phyloP scores from a whole-genome alignment of 2,888 invertebrate species.

The Drosophila tanythrix region DNA sequence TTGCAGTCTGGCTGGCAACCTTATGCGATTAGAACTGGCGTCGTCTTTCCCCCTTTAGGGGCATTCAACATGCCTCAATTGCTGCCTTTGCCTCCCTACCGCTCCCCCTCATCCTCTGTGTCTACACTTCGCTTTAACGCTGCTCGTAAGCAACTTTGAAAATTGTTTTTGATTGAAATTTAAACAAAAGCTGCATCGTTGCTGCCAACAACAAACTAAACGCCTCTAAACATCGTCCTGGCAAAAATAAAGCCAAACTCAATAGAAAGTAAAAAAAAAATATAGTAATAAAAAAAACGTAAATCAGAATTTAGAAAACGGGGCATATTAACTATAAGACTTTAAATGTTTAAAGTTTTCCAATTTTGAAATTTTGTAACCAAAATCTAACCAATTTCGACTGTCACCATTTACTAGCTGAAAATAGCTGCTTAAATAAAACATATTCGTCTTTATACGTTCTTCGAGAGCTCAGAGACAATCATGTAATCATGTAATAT shows the following conservation, averaged over 20 bases:
- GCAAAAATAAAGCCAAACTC: slow-evolving; percentile 23
- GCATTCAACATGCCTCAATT: slow-evolving; percentile 40
- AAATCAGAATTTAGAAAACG: slow-evolving; percentile 1
- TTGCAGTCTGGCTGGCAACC: slow-evolving; percentile 58
- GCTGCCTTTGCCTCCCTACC: not conserved
- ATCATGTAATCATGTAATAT: not conserved
- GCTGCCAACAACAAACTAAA: slow-evolving; percentile 39
- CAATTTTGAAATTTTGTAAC: not conserved
- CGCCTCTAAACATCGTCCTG: slow-evolving; percentile 37
- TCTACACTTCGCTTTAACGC: not conserved
- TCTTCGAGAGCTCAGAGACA: not conserved
- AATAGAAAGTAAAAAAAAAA: slow-evolving; percentile 9
- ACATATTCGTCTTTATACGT: too few relatives aligned
- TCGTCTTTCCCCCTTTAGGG: slow-evolving; percentile 12
- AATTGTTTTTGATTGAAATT: slow-evolving; percentile 78
- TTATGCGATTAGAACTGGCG: slow-evolving; percentile 44
- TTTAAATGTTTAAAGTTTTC: too few relatives aligned
- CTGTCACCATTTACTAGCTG: not conserved
- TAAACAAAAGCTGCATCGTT: slow-evolving; percentile 63
- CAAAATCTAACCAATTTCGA: not conserved
- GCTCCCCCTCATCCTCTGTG: not conserved
- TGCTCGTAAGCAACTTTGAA: slow-evolving; percentile 59
- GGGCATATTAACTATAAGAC: not conserved
- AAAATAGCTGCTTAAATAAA: not conserved
- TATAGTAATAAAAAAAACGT: slow-evolving; percentile 16